Conservation (phyloP, 2,888 invertebrate genomes). For the Glaucopsyche alexis region DNA sequence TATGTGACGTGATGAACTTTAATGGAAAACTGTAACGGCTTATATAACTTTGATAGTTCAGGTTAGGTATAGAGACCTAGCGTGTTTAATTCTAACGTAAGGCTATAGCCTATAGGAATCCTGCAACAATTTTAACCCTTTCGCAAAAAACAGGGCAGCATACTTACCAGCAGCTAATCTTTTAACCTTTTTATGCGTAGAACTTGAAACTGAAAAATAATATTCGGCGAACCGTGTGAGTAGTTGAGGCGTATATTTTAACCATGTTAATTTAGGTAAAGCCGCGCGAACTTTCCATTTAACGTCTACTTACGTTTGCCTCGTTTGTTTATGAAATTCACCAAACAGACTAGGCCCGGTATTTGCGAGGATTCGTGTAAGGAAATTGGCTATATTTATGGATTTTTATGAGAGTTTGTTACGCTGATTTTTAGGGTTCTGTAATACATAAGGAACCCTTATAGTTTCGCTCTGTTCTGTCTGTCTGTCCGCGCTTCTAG, state of each 20-base stretch:
- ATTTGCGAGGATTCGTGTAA: constrained; percentile 44
- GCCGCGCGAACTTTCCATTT: constrained; percentile 8
- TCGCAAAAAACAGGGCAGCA: no score
- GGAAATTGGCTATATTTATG: constrained; percentile 46
- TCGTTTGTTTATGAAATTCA: constrained; percentile 22
- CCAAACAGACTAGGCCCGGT: background rate
- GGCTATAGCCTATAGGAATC: no score
- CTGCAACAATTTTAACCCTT: no score
- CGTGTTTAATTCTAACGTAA: no score
- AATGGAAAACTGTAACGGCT: no score
- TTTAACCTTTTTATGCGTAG: background rate
- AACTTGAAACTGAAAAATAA: constrained; percentile 1
- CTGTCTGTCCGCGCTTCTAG: no score
- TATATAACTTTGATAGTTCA: no score
- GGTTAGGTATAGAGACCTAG: no score
- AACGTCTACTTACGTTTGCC: constrained; percentile 21
- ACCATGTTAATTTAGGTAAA: constrained; percentile 21
- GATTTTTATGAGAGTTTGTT: constrained; percentile 31
- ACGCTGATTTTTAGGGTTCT: no score
- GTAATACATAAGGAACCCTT: no score
- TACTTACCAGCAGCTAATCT: background rate
- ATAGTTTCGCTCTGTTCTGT: no score
- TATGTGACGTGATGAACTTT: no score
- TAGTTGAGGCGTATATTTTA: constrained; percentile 17
- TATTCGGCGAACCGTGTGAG: background rate